Conservation (phyloP, 2,797 vertebrate genomes). For the Bufotes viridis region DNA sequence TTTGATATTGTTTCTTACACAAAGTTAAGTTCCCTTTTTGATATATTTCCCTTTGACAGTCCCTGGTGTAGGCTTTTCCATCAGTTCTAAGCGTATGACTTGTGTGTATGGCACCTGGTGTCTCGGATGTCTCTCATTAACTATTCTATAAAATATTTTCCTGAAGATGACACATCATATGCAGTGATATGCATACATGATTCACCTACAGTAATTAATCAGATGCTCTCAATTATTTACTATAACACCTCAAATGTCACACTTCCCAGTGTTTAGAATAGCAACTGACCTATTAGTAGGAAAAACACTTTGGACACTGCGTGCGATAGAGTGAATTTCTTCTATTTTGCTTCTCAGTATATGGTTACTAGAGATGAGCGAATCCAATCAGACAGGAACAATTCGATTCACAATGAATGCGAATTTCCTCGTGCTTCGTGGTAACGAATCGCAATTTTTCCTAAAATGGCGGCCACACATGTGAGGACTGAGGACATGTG, state of each 20-base stretch:
- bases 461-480: too few relatives aligned
- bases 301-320: neutral
- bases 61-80: slow-evolving; percentile 15
- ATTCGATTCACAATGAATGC: too few relatives aligned
- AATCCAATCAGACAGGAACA: too few relatives aligned
- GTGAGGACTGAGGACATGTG: too few relatives aligned
- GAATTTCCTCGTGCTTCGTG: too few relatives aligned
- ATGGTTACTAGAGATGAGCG: too few relatives aligned
- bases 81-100: neutral
- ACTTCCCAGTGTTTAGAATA: neutral
- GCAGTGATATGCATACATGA: neutral
- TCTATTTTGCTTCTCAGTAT: neutral
- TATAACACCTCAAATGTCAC: slow-evolving; percentile 4
- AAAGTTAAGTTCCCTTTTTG: slow-evolving; percentile 9
- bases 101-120: slow-evolving; percentile 14
- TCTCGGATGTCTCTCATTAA: slow-evolving; percentile 13
- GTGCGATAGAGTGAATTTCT: neutral
- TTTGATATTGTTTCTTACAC: slow-evolving; percentile 9
- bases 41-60: slow-evolving; percentile 11
- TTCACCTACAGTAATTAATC: neutral
- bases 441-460: too few relatives aligned
- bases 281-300: neutral
- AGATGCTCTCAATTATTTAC: slow-evolving; percentile 18
- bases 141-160: slow-evolving; percentile 25
- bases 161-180: slow-evolving; percentile 16